Evolutionary conservation across 1,140 invertebrate genomes (phyloP), one percentile per base, ranked within the genome.

Genomic region (Drosophila elegans): DNA sequence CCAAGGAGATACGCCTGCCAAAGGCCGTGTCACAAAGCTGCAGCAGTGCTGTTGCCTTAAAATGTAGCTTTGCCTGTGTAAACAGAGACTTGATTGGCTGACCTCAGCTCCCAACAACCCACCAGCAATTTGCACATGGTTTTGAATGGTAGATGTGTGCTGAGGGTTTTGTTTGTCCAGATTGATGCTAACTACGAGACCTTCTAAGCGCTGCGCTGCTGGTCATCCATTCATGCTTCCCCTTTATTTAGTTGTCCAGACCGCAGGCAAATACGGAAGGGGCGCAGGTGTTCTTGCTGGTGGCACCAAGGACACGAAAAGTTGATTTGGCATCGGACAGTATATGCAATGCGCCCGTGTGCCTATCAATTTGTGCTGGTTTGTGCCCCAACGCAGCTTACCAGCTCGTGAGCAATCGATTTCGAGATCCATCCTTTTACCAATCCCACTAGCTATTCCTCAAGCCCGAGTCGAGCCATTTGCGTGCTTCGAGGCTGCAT

Each of bases 221-320:
- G 64, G 41, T 45, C 53, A 74, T 63, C 46, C 60, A 55, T 78
- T 60, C 38, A 60, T 46, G 48, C 10, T 41, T 16, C 44, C 42
- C 67, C 78, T 82, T 83, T 88, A 82, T 88, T 78, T 76, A 76
- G 83, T 86, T 78, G 68, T 73, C 42, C 36, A 51, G 60, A 85
- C 76, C 42, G 36, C 54, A 76, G 49, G 66, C 67, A 68, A 55
- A 74, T 54, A 55, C 27, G 42, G 38, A 49, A 29, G 25, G 25
- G 25, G 36, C 38, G 41, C 29, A 29, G 21, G 34, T 41, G 6
- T 54, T 42, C 51, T 34, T 32, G 12, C 13, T 25, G 51, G 27
- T 25, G 49, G 12, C 48, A 32, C n/a, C 49, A n/a, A 56, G 51
- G 46, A 63, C 29, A 39, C 48, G 46, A 10, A 56, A 57, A 66